phyloP scores from a whole-genome alignment of 2,888 invertebrate species.

The Eugnorisma glareosa region DNA sequence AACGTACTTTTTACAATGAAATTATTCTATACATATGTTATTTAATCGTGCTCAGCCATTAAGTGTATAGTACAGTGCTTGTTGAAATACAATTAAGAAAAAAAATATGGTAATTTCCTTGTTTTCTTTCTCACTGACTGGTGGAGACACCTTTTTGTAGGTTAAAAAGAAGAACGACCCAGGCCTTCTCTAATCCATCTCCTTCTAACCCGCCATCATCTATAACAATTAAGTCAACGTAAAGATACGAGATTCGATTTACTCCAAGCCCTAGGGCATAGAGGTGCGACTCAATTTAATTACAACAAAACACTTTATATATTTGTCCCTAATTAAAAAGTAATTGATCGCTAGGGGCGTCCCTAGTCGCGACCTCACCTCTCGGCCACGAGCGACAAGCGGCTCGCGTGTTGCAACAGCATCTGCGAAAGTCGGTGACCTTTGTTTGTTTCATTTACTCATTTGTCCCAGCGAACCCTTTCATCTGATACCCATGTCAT shows the following conservation, averaged over 20 bases:
- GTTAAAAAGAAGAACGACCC: too few relatives aligned
- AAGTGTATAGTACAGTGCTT: too few relatives aligned
- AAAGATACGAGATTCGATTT: constrained; percentile 32
- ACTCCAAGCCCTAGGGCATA: constrained; percentile 26
- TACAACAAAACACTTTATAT: constrained; percentile 70
- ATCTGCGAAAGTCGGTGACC: neutral
- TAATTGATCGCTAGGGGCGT: constrained; percentile 75
- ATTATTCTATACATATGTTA: too few relatives aligned
- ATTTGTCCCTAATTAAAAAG: constrained; percentile 84
- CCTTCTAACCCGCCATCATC: neutral
- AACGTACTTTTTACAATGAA: too few relatives aligned
- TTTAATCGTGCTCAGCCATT: too few relatives aligned
- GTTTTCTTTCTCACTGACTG: too few relatives aligned
- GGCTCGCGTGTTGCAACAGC: neutral
- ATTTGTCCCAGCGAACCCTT: too few relatives aligned
- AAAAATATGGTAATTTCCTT: too few relatives aligned
- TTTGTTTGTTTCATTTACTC: too few relatives aligned
- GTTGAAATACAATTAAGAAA: too few relatives aligned
- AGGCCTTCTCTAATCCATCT: neutral
- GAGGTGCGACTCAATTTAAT: constrained; percentile 59
- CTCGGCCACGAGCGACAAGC: neutral
- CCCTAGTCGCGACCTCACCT: constrained; percentile 69
- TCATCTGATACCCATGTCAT: too few relatives aligned
- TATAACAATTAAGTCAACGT: neutral
- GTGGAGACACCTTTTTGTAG: too few relatives aligned